Evolutionary conservation across 2,888 invertebrate species (phyloP), one percentile per base, ranked within the genome.

Genomic region (Cistogaster globosa): DNA sequence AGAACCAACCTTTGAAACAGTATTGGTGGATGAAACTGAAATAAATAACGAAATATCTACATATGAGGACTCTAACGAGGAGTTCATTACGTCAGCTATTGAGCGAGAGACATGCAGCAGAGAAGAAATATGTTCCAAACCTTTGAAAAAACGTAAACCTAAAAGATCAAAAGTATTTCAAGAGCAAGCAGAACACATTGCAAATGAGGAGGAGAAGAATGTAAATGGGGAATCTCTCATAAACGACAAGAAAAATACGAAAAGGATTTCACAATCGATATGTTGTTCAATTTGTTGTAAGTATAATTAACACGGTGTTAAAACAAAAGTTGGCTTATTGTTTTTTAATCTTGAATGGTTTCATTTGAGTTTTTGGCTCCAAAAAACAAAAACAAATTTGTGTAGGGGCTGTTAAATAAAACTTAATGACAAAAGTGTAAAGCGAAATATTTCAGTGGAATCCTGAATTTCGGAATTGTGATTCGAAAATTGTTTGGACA

Each of bases 261-360:
- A 48, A n/a, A 48, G n/a, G 16, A 7, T n/a, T 1, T 3, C 2
- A 16, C 45, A 48, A 48, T 0, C 45, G n/a, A 16, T 48, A 16
- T 48, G 45, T n/a, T 48, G 45, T 48, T 48, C 45, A n/a, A 48
- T 48, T 48, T 48, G 45, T 48, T 16, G 45, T 48, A 48, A 48
- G 45, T 48, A 48, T 12, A 14, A 6, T 42, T 14, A 42, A 42
- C 2, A 14, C 26, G 4, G 26, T 26, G 26, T 1, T 26, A 11
- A 1, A 12, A 6, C 8, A 11, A 42, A 42, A 32, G 2, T 26
- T 2, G 26, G 26, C 26, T 26, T 2, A 26, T 4, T 26, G 1
- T 26, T 26, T 4, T 32, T 32, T 32, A 2, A 4, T 26, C 26
- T 26, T 26, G 1, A 26, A 26, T 2, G 26, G 4, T 26, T 26